Evolutionary conservation across 2,888 invertebrate species (phyloP).

Genomic region (Aporophyla nigra): DNA sequence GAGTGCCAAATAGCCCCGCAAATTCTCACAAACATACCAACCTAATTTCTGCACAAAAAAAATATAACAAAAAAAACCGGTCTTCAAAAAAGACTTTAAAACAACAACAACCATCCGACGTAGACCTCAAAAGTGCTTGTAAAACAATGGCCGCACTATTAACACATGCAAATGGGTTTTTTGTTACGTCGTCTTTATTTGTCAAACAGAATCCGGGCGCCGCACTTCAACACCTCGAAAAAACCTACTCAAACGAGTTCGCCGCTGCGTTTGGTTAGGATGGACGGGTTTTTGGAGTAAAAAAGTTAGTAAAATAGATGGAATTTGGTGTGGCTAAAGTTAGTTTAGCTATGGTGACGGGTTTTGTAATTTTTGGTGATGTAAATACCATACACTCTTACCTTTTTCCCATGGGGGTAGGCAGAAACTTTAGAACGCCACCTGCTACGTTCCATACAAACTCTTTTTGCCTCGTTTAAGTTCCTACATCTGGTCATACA

Average conservation of each 20-base stretch:
- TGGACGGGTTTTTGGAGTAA: constrained; percentile 2
- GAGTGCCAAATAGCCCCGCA: too few species aligned
- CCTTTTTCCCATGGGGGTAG: too few species aligned
- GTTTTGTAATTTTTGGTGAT: neutral
- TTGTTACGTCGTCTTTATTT: constrained; percentile 60
- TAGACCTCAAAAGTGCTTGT: constrained; percentile 47
- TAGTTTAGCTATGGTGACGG: neutral
- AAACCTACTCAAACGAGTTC: constrained; percentile 42
- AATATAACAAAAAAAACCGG: neutral
- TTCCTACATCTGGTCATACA: too few species aligned
- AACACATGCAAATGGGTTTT: constrained; percentile 74
- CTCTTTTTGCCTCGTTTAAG: too few species aligned
- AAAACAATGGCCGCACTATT: constrained; percentile 63
- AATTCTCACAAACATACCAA: constrained; percentile 6
- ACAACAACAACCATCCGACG: constrained; percentile 19
- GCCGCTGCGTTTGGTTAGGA: constrained; percentile 65
- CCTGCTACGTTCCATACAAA: too few species aligned
- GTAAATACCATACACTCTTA: too few species aligned
- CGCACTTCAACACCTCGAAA: constrained; percentile 64
- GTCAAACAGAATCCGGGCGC: constrained; percentile 67
- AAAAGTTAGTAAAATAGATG: constrained; percentile 21
- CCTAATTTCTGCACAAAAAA: neutral
- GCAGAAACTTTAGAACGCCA: too few species aligned
- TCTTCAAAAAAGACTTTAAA: constrained; percentile 8
- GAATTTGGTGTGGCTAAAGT: constrained; percentile 12